A percentile compares a stretch with the other conserved stretches of the same genome.
These are phyloP conservation scores for Oreochromis mossambicus DNA, from an alignment of 2,797 vertebrate species.

Conservation along the genomic window DNA sequence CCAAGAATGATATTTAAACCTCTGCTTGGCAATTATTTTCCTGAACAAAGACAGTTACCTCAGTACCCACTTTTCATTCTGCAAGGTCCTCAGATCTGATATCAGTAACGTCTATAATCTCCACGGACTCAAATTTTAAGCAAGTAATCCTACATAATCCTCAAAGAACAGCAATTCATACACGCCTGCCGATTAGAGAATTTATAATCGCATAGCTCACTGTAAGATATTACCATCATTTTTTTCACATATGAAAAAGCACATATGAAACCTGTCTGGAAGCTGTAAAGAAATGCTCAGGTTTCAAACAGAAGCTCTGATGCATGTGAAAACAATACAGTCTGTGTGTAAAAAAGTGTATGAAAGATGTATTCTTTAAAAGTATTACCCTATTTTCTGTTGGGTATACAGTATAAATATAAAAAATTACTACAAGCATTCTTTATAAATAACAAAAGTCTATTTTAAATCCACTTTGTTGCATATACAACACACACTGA, in stretches of 20 bases:
- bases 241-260: slow-evolving; percentile 4
- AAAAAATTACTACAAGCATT: background rate
- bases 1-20: background rate
- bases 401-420: background rate
- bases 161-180: background rate
- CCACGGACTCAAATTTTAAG: background rate
- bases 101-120: background rate
- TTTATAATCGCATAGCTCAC: background rate
- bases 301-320: background rate
- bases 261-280: background rate
- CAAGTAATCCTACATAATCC: background rate
- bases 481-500: background rate
- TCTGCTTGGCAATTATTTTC: background rate
- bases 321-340: background rate
- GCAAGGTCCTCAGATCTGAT: background rate
- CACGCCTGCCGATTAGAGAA: background rate
- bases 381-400: background rate
- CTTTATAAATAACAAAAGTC: background rate
- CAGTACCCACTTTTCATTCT: background rate
- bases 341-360: background rate
- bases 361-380: background rate
- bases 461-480: background rate
- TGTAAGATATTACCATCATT: background rate
- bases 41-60: background rate
- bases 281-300: background rate